phyloP scores from a whole-genome alignment of 2,113 vertebrate species.

The Sphyrna mokarran region DNA sequence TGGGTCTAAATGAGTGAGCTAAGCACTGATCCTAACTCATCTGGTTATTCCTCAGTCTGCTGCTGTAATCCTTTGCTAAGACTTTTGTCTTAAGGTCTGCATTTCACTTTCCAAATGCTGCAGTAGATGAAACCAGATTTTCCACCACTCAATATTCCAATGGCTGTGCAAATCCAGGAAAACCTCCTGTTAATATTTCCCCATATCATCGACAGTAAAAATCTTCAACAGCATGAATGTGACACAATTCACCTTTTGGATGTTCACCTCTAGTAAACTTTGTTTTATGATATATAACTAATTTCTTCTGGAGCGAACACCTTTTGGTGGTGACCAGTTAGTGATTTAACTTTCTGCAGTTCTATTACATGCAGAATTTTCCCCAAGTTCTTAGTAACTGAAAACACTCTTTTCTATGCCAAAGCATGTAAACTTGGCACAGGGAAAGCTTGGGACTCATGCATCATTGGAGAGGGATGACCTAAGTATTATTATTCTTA shows the following conservation, averaged over 20 bases:
- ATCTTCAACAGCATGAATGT: neutral
- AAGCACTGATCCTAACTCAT: neutral
- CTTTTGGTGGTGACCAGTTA: neutral
- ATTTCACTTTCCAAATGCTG: no score
- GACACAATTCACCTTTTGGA: neutral
- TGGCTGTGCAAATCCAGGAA: neutral
- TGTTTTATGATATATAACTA: neutral
- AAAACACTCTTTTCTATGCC: neutral
- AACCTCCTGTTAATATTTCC: neutral
- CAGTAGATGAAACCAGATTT: no score
- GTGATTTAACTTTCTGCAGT: neutral
- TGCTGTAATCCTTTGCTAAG: neutral
- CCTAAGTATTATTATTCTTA: neutral
- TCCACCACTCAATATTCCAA: no score
- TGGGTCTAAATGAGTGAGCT: neutral
- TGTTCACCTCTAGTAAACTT: neutral
- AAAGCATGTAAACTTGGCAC: neutral
- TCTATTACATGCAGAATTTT: neutral
- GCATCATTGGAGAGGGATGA: neutral
- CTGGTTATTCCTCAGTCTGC: neutral
- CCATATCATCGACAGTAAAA: neutral
- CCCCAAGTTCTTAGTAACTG: no score
- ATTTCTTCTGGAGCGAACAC: neutral
- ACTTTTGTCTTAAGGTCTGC: no score
- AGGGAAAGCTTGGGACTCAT: neutral